Evolutionary conservation across 2,888 invertebrate genomes (phyloP), one percentile per base, ranked within the genome.

Genomic region (Pheosia tremula): DNA sequence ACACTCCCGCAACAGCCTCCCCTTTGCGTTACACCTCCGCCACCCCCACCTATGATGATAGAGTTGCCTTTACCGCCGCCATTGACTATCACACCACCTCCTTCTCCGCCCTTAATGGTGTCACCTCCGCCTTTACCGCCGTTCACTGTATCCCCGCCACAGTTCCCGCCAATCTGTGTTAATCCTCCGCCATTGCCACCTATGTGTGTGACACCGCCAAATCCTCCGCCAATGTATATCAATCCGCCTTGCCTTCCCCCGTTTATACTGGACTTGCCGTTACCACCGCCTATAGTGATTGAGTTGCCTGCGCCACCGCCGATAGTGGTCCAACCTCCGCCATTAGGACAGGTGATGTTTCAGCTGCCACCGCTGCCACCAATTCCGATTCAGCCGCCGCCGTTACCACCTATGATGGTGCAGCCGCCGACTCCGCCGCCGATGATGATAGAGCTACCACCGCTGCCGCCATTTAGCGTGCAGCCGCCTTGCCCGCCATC

Each of bases 321-420:
- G 55, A 87, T 92, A 38, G 75, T 90, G 5, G 79, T 92, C 7
- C 92, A 92, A 65, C 91, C 90, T 2, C 91, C 91, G 0, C 82
- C 91, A 49, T 60, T 90, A 38, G 87, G 88, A 0, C 88, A 86
- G 61, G 76, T 92, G 61, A 78, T 86, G 83, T 81, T 92, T 36
- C 91, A 91, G 66, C 89, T 89, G 10, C 92, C 92, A 4, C 81
- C 88, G n/a, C 62, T 88, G 47, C 88, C 91, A 0, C 88, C 91
- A 3, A 80, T 93, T 76, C 84, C 88, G 0, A 88, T 93, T 10
- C 90, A 92, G 63, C 84, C 91, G 4, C 92, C 92, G 0, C 80
- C 87, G 3, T 73, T 80, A 8, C 85, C 88, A 2, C 89, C 93
- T 0, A 83, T 93, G 74, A 86, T 86, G 81, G 82, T 93, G n/a